Conservation (phyloP, 2,888 invertebrate genomes). For the Selenia dentaria region DNA sequence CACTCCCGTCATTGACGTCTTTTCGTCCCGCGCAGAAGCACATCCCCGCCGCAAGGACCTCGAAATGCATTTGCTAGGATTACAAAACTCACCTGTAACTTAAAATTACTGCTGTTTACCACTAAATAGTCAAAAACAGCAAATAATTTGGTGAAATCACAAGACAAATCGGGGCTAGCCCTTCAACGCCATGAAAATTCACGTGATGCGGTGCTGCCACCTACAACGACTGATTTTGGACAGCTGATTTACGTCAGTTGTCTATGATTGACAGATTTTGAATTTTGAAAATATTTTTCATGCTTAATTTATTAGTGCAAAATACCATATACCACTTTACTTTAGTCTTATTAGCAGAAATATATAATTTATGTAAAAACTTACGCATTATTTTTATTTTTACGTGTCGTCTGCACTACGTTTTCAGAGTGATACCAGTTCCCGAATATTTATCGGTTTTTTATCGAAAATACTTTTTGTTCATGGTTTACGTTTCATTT, state of each 20-base stretch:
- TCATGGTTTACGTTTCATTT: constrained; percentile 19
- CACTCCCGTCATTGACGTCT: constrained; percentile 71
- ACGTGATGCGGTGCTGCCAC: constrained; percentile 87
- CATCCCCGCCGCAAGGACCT: constrained; percentile 33
- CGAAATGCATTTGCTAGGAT: constrained; percentile 36
- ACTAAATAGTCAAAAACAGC: constrained; percentile 75
- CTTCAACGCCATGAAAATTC: constrained; percentile 86
- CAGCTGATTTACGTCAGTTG: constrained; percentile 85
- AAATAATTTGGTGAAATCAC: constrained; percentile 82
- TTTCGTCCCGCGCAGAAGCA: constrained; percentile 73
- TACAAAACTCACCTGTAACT: constrained; percentile 73
- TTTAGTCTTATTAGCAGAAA: too few species aligned
- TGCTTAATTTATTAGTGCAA: too few species aligned
- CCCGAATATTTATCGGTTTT: too few species aligned
- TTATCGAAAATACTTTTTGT: constrained; percentile 3
- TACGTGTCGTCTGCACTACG: too few species aligned
- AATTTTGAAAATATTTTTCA: not conserved
- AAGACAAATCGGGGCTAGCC: constrained; percentile 84
- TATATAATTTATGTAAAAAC: too few species aligned
- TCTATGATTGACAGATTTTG: constrained; percentile 75
- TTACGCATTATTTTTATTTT: too few species aligned
- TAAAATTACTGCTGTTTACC: constrained; percentile 77
- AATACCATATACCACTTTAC: too few species aligned
- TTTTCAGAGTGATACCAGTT: not conserved
- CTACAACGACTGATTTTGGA: constrained; percentile 72